Base-by-base conservation (phyloP, 92 coral and sea anemone genomes). In the Micromussa lordhowensis region DNA sequence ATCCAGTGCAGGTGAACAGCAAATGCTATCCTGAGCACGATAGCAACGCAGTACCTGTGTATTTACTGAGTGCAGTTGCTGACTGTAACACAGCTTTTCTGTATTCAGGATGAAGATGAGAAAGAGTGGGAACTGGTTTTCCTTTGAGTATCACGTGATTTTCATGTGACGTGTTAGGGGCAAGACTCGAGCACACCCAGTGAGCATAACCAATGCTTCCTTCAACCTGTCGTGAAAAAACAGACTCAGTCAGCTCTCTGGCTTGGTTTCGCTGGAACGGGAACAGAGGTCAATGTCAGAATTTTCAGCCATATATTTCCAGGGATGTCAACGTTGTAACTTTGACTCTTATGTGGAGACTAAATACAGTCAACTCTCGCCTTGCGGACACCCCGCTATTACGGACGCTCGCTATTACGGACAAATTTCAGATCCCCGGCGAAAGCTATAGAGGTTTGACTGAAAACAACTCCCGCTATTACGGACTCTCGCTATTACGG, bases 131-230 rank as follows among this genome's bases (percentile, higher is more conserved):
- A 29, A 72, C 90, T 51, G 99, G 98, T 75, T 90, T 55, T 48
- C 90, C 89, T 72, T 94, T 86, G 36, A 81, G 83, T 15, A 81
- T 35, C 80, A 82, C 87, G 48, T 64, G 85, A 36, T 74, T 73
- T 18, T 86, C 82, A 35, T 76, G 57, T 12, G 68, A 73, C 9
- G 89, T 81, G 53, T 78, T 82, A 49, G 96, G 79, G 5, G 93
- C 79, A 35, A 97, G 90, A 79, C 86, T 86, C 4, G 88, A 87
- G 55, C 99, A 97, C 31, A 96, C 94, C 99, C 99, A 97, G 86
- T 93, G 95, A 28, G 98, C 95, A 80, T 92, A 97, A 48, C 99
- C 99, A 18, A 96, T 89, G 69, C 94, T 92, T 31, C 99, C 98
- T 81, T 97, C 99, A 3, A 89, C 93, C 99, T 97, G 85, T 26